phyloP scores from a whole-genome alignment of 2,888 invertebrate genomes.

The Ornithoptera alexandrae region DNA sequence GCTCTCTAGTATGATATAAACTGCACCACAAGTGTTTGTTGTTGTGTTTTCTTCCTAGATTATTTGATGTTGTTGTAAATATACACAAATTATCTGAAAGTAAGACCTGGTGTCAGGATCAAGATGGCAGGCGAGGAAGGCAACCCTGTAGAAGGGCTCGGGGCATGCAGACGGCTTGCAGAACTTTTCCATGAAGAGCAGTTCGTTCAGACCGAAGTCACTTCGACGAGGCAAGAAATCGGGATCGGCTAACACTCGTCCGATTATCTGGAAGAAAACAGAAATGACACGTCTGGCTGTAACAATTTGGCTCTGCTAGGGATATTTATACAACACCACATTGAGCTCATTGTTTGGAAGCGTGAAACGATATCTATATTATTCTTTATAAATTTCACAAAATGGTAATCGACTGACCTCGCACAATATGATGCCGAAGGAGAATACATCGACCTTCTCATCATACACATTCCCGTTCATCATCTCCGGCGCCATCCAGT shows the following conservation, averaged over 20 bases:
- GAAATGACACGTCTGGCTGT: too few relatives aligned
- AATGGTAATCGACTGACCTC: constrained; percentile 77
- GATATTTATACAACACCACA: too few relatives aligned
- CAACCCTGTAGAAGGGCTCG: constrained; percentile 91
- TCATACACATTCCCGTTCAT: constrained; percentile 98
- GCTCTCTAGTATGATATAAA: too few relatives aligned
- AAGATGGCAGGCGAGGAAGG: constrained; percentile 93
- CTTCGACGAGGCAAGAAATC: constrained; percentile 94
- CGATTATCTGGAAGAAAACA: constrained; percentile 86
- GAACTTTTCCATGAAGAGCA: constrained; percentile 91
- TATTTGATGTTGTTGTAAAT: too few relatives aligned
- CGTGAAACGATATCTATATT: too few relatives aligned
- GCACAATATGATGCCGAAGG: constrained; percentile 96
- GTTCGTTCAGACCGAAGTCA: constrained; percentile 95
- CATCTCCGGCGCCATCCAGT: constrained; percentile 99
- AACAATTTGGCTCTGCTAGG: too few relatives aligned
- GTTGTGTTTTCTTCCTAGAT: too few relatives aligned
- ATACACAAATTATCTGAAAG: too few relatives aligned
- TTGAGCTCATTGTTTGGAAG: too few relatives aligned
- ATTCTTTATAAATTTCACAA: too few relatives aligned
- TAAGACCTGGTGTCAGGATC: constrained; percentile 92
- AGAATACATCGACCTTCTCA: constrained; percentile 97
- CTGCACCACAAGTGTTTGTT: too few relatives aligned
- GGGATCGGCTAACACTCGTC: constrained; percentile 96
- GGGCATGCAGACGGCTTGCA: constrained; percentile 84